These are phyloP conservation scores for Mythimna pallens DNA, from an alignment of 2,888 invertebrate genomes.

Conservation along the genomic window DNA sequence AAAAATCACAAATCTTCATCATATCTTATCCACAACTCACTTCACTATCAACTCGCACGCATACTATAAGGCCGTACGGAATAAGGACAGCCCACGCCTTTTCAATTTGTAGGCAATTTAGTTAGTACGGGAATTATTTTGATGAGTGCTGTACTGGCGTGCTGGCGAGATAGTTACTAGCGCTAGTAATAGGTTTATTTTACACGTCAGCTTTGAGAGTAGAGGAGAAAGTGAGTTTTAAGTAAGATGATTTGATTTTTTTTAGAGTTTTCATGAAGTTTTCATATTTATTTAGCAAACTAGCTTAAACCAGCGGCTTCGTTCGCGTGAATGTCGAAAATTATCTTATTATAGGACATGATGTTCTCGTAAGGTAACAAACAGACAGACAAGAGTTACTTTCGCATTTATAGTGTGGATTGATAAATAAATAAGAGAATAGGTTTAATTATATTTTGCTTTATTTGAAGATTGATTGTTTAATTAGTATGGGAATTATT, in stretches of 20 bases:
- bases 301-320: too few species aligned
- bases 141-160: constrained; percentile 63
- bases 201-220: constrained; percentile 4
- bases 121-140: constrained; percentile 69
- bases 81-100: constrained; percentile 66
- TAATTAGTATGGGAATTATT: constrained; percentile 62
- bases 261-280: neutral
- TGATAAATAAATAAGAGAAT: too few species aligned
- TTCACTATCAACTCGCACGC: constrained; percentile 12
- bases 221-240: neutral
- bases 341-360: too few species aligned
- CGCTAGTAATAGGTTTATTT: constrained; percentile 49
- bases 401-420: too few species aligned
- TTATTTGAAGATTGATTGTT: too few species aligned
- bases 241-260: neutral
- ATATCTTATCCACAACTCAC: constrained; percentile 19
- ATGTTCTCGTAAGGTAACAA: too few species aligned
- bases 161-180: constrained; percentile 32
- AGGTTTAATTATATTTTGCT: too few species aligned
- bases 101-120: constrained; percentile 77
- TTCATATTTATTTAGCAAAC: too few species aligned
- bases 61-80: constrained; percentile 44
- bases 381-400: too few species aligned
- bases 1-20: neutral
- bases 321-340: too few species aligned